Evolutionary conservation across 2,888 invertebrate species (phyloP).

Genomic region (Rhagonycha fulva): DNA sequence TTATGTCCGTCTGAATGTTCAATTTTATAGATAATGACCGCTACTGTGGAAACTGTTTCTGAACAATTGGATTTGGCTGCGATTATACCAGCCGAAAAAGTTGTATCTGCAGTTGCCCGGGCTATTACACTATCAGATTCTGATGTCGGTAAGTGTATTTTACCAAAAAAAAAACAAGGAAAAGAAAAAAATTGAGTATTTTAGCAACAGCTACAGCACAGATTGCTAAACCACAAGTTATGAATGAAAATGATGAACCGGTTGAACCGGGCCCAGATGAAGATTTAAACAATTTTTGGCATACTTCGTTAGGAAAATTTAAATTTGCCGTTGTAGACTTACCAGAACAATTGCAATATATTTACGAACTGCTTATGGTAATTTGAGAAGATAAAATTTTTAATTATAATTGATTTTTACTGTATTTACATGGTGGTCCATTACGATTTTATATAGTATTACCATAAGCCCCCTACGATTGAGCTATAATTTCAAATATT

Average conservation of each 20-base stretch:
- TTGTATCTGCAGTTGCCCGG: slow-evolving; percentile 80
- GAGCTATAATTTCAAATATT: too few species aligned
- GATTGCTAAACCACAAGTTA: slow-evolving; percentile 75
- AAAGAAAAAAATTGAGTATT: slow-evolving; percentile 5
- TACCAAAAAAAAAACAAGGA: background rate
- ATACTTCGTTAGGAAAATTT: slow-evolving; percentile 91
- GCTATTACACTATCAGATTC: slow-evolving; percentile 87
- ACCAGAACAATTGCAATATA: slow-evolving; percentile 90
- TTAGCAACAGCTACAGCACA: slow-evolving; percentile 65
- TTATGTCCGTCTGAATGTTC: background rate
- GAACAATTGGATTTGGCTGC: slow-evolving; percentile 89
- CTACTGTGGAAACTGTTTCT: slow-evolving; percentile 92
- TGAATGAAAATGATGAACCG: slow-evolving; percentile 76
- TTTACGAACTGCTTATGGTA: slow-evolving; percentile 86
- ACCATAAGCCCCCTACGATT: too few species aligned
- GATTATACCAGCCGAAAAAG: slow-evolving; percentile 77
- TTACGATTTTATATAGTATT: too few species aligned
- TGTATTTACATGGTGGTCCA: too few species aligned
- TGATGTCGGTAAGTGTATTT: slow-evolving; percentile 72
- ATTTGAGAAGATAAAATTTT: background rate
- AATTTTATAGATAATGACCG: slow-evolving; percentile 83
- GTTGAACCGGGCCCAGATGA: slow-evolving; percentile 72
- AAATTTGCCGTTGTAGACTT: slow-evolving; percentile 87
- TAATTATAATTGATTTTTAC: background rate
- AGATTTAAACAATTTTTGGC: slow-evolving; percentile 87